Base-by-base conservation (phyloP, 2,888 invertebrate species). In the Dysmachus trigonus region DNA sequence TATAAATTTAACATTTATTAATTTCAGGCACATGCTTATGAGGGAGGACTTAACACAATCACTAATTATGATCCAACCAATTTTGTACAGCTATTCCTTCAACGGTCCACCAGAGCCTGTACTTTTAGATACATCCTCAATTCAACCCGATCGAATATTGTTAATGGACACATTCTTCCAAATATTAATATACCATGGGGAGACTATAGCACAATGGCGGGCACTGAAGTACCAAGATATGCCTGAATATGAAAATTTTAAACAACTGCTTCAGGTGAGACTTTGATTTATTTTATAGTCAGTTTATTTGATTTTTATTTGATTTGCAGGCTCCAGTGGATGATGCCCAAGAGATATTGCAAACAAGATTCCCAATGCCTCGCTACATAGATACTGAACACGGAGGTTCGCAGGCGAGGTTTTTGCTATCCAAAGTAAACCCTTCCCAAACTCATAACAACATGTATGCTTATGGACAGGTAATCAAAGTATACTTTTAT, bases 141-240 rank as follows among this genome's bases (percentile, higher is more conserved):
- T 99, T 90, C 98, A 98, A 92, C 96, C 98, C 0, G 99, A 99
- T 92, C 94, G 98, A 87, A 99, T 99, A 90, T 94, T 99, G 73
- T 94, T 99, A 85, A 99, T 99, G 99, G 99, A 99, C 93, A 99
- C 99, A 0, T 99, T 99, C 94, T 99, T 99, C 95, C 99, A 99
- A 93, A 98, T 99, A 90, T 95, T 99, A 86, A 99, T 99, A 90
- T 99, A 99, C 93, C 99, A 99, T 90, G 99, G 99, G 91, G 99
- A 99, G 95, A 99, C 98, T 8, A 99, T 99, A 90, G 98, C 98
- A 1, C 97, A 98, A 89, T 99, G 99, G 99, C 95, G 98, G 87
- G 97, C 96, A 30, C 94, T 97, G 27, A 97, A 98, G 89, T 99
- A 99, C 93, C 98, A 99, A 91, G 97, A 98, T 89, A 96, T 97